Conservation (phyloP, 2,797 vertebrate species). For the Sebastes cheni region DNA sequence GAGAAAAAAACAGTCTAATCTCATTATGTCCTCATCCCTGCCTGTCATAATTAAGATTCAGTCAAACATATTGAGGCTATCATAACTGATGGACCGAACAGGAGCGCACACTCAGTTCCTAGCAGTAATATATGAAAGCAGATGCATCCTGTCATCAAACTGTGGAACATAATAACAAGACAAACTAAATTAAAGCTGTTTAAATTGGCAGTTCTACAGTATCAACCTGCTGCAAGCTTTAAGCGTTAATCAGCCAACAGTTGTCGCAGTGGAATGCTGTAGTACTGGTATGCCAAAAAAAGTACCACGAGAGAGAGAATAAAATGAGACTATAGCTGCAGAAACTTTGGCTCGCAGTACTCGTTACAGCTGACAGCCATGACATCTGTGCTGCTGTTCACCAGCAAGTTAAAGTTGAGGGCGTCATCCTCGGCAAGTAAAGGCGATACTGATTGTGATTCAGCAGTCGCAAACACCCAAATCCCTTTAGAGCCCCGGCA, state of each 20-base stretch:
- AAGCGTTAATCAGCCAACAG: neutral
- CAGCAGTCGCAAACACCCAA: slow-evolving; percentile 56
- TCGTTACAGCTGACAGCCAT: neutral
- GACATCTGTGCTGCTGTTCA: slow-evolving; percentile 13
- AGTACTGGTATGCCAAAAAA: neutral
- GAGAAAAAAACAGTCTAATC: neutral
- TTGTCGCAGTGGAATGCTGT: neutral
- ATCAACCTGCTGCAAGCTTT: neutral
- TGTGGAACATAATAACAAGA: slow-evolving; percentile 10
- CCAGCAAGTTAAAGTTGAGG: slow-evolving; percentile 32
- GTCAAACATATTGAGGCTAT: slow-evolving; percentile 30
- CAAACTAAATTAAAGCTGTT: slow-evolving; percentile 14
- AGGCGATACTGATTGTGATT: slow-evolving; percentile 67
- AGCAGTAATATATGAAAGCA: slow-evolving; percentile 15
- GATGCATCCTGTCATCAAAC: slow-evolving; percentile 35
- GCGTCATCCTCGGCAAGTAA: slow-evolving; percentile 50
- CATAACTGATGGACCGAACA: slow-evolving; percentile 17
- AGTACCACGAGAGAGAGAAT: neutral
- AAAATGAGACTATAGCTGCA: neutral
- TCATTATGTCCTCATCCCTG: neutral
- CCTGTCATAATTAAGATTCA: neutral
- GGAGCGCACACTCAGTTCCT: slow-evolving; percentile 14
- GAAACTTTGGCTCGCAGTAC: neutral
- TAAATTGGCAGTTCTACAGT: neutral
- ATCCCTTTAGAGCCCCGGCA: slow-evolving; percentile 63